These are phyloP conservation scores for Schizothorax lantsangensis DNA, from an alignment of 2,797 vertebrate species.

Conservation along the genomic window DNA sequence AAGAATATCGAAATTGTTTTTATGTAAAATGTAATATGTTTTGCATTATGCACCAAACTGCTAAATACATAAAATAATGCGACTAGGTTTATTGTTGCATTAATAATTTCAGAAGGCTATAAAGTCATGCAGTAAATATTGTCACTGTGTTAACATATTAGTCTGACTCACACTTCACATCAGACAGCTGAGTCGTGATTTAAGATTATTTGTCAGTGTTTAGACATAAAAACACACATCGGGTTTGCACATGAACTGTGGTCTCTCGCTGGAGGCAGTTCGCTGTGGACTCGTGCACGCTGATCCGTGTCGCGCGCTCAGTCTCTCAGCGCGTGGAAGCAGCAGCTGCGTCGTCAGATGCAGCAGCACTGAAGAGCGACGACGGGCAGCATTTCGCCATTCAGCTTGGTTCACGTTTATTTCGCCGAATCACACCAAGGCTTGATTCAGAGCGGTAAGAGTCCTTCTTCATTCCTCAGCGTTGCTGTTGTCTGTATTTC, in stretches of 20 bases:
- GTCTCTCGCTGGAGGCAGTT: slow-evolving; percentile 40
- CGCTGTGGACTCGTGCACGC: slow-evolving; percentile 61
- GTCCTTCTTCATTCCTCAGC: slow-evolving; percentile 6
- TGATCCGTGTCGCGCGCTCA: slow-evolving; percentile 63
- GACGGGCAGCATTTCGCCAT: slow-evolving; percentile 38
- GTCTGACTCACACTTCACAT: background rate
- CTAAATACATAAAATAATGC: background rate
- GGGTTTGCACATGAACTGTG: slow-evolving; percentile 27
- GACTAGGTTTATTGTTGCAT: background rate
- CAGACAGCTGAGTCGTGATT: background rate
- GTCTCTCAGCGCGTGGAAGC: slow-evolving; percentile 57
- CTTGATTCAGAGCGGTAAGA: slow-evolving; percentile 57
- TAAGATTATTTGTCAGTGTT: background rate
- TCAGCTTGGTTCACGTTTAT: slow-evolving; percentile 36
- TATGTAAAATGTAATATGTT: background rate
- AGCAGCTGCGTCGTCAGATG: slow-evolving; percentile 62
- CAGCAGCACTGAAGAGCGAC: slow-evolving; percentile 55
- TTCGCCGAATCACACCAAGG: slow-evolving; percentile 24
- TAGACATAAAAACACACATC: background rate
- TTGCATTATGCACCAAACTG: background rate
- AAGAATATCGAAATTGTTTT: background rate
- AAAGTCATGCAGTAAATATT: background rate
- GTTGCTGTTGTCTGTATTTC: slow-evolving; percentile 10
- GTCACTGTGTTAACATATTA: background rate
- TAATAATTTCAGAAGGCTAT: background rate